Evolutionary conservation across 2,797 vertebrate genomes (phyloP), one percentile per base, ranked within the genome.

Genomic region (Centroberyx gerrardi): DNA sequence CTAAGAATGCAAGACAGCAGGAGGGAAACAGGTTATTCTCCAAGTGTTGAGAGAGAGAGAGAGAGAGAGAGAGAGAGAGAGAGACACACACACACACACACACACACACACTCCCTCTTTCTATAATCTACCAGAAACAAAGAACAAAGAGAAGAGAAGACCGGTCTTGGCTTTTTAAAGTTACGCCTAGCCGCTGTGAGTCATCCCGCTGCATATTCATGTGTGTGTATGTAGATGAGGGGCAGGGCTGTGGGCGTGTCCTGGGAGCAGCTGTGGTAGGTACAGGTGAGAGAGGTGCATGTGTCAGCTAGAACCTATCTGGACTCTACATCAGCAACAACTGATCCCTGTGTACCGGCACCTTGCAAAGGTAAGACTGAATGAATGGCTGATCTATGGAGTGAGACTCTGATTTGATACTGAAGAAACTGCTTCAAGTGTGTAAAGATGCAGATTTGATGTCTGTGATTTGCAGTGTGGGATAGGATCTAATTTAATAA

Each of bases 331-430:
- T 81, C 78, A 67, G 58, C 61, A 75, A 52, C 76, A 86, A 46
- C 69, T 31, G 52, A 72, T 38, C 44, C 42, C 58, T 53, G 5
- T 28, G 3, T 22, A 33, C 33, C 33, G 33, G 51, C 73, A 56
- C 54, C 27, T 5, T 0, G 1, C 33, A 13, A 58, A 87, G 92
- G 93, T 93, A 90, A 89, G 91, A 78, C 55, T 8, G 2, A 8
- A 27, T 33, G 1, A 17, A 17, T 1, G n/a, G 10, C 17, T 61
- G 12, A 12, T 29, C 5, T 44, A 48, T 0, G 4, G 12, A n/a
- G 17, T 62, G 42, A 3, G 42, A 44, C 3, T 12, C 13, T 3
- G 42, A 10, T 44, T 44, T 14, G 9, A 44, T 40, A 10, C 38
- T 40, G 38, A 40, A 3, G 22, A 22, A 22, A 22, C 22, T 22